Percentiles rank a stretch among this genome's conserved stretches.
Evolutionary conservation across 1,140 invertebrate genomes (phyloP).

Genomic region (Drosophila rufa): DNA sequence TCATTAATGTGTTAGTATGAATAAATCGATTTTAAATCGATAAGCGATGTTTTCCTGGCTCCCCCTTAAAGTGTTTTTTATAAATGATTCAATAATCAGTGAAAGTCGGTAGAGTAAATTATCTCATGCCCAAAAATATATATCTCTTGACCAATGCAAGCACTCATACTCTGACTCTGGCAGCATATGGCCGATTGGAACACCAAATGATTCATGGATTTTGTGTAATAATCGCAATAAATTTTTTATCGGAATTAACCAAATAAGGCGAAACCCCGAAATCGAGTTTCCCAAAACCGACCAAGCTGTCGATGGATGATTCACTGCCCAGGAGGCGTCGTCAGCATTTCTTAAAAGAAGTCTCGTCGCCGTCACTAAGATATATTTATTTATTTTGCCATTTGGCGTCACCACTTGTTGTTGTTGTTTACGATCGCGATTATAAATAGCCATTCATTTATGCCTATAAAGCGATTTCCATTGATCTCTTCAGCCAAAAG

Average conservation of each 20-base stretch:
- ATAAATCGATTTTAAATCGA: no score
- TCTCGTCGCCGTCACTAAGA: constrained; percentile 20
- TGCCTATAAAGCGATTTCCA: background rate
- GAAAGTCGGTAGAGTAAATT: background rate
- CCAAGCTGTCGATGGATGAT: constrained; percentile 25
- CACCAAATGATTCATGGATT: constrained; percentile 23
- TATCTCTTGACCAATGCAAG: background rate
- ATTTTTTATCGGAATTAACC: constrained; percentile 41
- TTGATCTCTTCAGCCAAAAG: background rate
- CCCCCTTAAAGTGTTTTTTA: no score
- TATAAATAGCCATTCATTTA: constrained; percentile 6
- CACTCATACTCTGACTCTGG: background rate
- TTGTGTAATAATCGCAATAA: constrained; percentile 49
- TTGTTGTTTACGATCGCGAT: background rate
- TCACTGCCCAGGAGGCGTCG: constrained; percentile 24
- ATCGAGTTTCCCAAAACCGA: constrained; percentile 35
- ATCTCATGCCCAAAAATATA: background rate
- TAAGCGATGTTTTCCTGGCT: no score
- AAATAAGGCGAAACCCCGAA: constrained; percentile 48
- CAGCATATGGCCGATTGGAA: constrained; percentile 14
- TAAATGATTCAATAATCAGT: background rate
- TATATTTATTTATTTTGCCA: constrained; percentile 32
- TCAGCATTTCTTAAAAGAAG: constrained; percentile 27
- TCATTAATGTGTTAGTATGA: no score
- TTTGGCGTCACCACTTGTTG: constrained; percentile 27